Evolutionary conservation across 1,140 invertebrate genomes (phyloP), one percentile per base, ranked within the genome.

Genomic region (Heliconius melpomene): DNA sequence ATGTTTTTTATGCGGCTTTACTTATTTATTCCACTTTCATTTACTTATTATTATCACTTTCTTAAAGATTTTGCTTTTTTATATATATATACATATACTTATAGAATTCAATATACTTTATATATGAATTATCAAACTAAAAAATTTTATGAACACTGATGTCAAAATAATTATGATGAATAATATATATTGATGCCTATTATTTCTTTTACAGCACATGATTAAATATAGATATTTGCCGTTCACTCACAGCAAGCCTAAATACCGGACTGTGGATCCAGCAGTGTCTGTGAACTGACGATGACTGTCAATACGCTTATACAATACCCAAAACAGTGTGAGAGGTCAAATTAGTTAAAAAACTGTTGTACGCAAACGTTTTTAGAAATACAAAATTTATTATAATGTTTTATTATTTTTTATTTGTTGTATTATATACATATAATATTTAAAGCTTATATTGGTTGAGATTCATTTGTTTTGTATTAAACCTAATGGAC

Each of bases 191-290:
- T 20, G 50, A 52, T 6, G 18, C 50, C 50, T 50, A 52, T n/a
- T 75, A 77, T 91, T 89, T 90, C 93, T 91, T 87, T 91, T 87
- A 80, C 96, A 99, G 98, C 99, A 99, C 95, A 99, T 99, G 99
- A 98, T 99, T 87, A 99, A 98, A 95, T 99, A 99, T 95, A 97
- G 97, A 94, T 99, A 99, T 95, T 95, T 99, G 91, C 99, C 99
- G 79, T 99, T 99, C 94, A 99, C 99, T 50, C 97, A 98, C 93
- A 99, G 99, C 83, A 99, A 99, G 95, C 98, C 98, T 87, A 97
- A 97, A 92, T 99, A 98, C 93, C 97, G 97, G 94, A 96, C 96
- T 86, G 95, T 96, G 52, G 94, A 95, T 73, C 89, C 95, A 52
- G 78, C 95, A 70, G 89, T 93, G 18, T 88, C 90, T 78, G 89